Evolutionary conservation across 2,888 invertebrate species (phyloP), one percentile per base, ranked within the genome.

Genomic region (Lomographa bimaculata): DNA sequence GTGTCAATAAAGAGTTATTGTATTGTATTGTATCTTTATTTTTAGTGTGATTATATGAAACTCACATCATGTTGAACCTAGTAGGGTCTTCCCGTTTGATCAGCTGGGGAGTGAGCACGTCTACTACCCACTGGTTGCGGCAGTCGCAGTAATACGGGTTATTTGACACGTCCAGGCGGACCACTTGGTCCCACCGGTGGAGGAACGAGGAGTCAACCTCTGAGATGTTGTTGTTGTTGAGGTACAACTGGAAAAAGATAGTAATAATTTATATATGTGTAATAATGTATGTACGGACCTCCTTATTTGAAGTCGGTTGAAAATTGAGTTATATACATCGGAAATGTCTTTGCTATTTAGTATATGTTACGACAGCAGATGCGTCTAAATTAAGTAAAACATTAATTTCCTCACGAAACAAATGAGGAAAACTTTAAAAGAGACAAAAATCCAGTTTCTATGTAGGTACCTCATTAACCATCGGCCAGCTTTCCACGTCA

Each of bases 61-160:
- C 83, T 79, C 54, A 90, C 90, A 72, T 74, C 62, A 91, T 79
- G 49, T 77, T 69, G 8, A 64, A 57, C 0, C 79, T 53, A 0
- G 79, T 75, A 0, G 52, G 54, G 0, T 68, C 69, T 19, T 79
- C 71, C 1, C 73, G 65, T 0, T 76, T 71, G 7, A 58, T 64
- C 1, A 93, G 75, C 37, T 91, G 66, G 0, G 91, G 90, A 5
- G 92, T 89, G 21, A 95, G 70, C 1, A 90, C 90, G 8, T 91
- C 87, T 4, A 95, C 90, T 66, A 95, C 82, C 91, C 94, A 94
- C 64, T 93, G 92, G 63, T 94, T 94, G 34, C 90, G 87, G 61
- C 94, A 94, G 67, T 95, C 94, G 63, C 96, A 96, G n/a, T 80
- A 79, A 92, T 92, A 96, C 0, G 93, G 92, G 70, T 96, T 96